These are phyloP conservation scores for Sebastes dallii DNA, from an alignment of 2,797 vertebrate species.

Conservation along the genomic window DNA sequence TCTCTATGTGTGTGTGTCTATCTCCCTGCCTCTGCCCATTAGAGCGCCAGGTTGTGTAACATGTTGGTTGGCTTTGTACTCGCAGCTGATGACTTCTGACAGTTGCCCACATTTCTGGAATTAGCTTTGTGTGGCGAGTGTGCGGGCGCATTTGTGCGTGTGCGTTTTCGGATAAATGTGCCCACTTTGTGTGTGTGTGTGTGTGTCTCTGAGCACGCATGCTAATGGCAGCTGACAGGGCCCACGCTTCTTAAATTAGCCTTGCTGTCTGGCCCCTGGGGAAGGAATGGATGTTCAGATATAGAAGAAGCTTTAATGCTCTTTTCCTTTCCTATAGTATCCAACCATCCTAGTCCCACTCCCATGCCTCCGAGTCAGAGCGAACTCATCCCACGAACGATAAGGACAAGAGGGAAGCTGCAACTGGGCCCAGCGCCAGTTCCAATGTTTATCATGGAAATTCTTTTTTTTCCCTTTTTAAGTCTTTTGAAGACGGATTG, in stretches of 20 bases:
- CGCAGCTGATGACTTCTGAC: slow-evolving; percentile 65
- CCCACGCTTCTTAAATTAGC: slow-evolving; percentile 79
- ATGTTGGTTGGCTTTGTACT: slow-evolving; percentile 51
- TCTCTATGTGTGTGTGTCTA: not conserved
- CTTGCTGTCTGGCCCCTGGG: slow-evolving; percentile 59
- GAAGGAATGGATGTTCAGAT: slow-evolving; percentile 59
- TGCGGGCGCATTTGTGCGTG: slow-evolving; percentile 15
- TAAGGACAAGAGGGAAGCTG: slow-evolving; percentile 16
- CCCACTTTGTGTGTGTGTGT: slow-evolving; percentile 39
- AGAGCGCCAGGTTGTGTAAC: slow-evolving; percentile 57
- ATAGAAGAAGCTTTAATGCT: slow-evolving; percentile 51
- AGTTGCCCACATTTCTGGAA: slow-evolving; percentile 68
- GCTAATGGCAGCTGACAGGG: slow-evolving; percentile 73
- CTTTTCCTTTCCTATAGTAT: slow-evolving; percentile 19
- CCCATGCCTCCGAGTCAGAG: slow-evolving; percentile 34
- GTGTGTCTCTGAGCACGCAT: slow-evolving; percentile 38
- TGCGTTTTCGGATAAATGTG: slow-evolving; percentile 50
- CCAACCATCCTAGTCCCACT: not conserved
- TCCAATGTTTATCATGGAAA: slow-evolving; percentile 51
- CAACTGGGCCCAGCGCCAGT: slow-evolving; percentile 16
- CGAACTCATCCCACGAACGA: slow-evolving; percentile 17
- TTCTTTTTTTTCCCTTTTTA: slow-evolving; percentile 8
- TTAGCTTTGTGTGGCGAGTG: slow-evolving; percentile 47
- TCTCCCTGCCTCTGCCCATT: slow-evolving; percentile 20
- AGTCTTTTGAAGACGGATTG: slow-evolving; percentile 28